Conservation (phyloP, 2,113 vertebrate species). For the Calypte anna region DNA sequence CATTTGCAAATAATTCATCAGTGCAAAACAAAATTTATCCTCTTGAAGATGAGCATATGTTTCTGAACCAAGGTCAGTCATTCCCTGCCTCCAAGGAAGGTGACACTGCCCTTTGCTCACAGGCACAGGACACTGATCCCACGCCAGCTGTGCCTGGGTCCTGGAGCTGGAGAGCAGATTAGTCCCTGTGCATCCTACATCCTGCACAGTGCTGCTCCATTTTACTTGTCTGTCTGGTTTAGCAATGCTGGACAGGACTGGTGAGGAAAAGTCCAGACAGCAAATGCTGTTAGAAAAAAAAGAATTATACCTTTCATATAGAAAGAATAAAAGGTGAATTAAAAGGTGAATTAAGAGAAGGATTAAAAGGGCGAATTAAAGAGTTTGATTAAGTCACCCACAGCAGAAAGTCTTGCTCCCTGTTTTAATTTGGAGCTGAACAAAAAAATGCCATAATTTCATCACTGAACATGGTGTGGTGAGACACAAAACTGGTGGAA, state of each 20-base stretch:
- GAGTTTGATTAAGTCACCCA: not conserved
- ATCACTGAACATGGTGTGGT: not conserved
- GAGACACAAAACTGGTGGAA: not conserved
- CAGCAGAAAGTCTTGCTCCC: not conserved
- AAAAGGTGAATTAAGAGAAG: no score
- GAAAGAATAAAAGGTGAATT: no score
- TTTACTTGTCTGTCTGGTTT: not conserved
- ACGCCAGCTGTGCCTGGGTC: fast-evolving
- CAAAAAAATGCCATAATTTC: not conserved
- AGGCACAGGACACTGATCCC: not conserved
- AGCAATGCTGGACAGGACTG: not conserved
- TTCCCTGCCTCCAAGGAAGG: not conserved
- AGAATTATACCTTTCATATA: not conserved
- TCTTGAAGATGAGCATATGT: not conserved
- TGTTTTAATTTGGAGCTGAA: not conserved
- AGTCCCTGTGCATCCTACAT: not conserved
- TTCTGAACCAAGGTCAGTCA: not conserved
- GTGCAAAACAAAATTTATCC: not conserved
- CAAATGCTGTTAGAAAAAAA: not conserved
- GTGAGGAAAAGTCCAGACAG: not conserved
- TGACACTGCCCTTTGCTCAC: not conserved
- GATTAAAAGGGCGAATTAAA: not conserved
- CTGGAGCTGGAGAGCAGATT: not conserved
- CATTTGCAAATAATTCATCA: not conserved
- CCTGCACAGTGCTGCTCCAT: not conserved